These are phyloP conservation scores for Nannobrachium achirus DNA, from an alignment of 2,113 vertebrate genomes.

Conservation along the genomic window DNA sequence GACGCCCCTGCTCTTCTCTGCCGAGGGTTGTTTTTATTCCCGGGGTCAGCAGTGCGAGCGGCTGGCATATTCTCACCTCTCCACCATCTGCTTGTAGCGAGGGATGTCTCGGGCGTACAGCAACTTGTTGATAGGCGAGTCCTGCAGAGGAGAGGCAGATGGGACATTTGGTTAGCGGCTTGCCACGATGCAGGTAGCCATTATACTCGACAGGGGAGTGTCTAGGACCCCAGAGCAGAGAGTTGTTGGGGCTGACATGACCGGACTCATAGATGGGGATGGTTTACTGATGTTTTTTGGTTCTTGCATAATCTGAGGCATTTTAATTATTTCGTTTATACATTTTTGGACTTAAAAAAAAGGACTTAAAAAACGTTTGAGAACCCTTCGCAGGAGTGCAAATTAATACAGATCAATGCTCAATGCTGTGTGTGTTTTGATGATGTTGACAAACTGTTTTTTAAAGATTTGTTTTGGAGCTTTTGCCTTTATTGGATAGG, in stretches of 20 bases:
- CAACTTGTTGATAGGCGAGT: constrained; percentile 83
- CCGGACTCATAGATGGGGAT: not conserved
- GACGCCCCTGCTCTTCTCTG: not conserved
- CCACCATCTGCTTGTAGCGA: constrained; percentile 84
- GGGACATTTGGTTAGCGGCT: constrained; percentile 1
- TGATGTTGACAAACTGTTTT: no score
- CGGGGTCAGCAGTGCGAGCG: constrained; percentile 44
- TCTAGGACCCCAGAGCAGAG: not conserved
- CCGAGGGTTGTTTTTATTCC: constrained; percentile 39
- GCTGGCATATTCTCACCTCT: constrained; percentile 74
- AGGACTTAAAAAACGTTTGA: not conserved
- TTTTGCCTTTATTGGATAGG: no score
- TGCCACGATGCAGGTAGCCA: not conserved
- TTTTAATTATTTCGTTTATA: no score
- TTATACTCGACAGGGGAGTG: not conserved
- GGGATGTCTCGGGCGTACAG: constrained; percentile 82
- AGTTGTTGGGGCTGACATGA: not conserved
- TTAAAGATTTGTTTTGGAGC: no score
- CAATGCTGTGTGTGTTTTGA: no score
- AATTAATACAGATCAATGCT: no score
- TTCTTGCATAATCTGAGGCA: not conserved
- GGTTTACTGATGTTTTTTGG: not conserved
- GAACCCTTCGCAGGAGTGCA: not conserved
- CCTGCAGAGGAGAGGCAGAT: constrained; percentile 59
- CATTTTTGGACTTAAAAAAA: no score